These are phyloP conservation scores for Apodemia hepburni DNA, from an alignment of 2,888 invertebrate species.

Conservation along the genomic window DNA sequence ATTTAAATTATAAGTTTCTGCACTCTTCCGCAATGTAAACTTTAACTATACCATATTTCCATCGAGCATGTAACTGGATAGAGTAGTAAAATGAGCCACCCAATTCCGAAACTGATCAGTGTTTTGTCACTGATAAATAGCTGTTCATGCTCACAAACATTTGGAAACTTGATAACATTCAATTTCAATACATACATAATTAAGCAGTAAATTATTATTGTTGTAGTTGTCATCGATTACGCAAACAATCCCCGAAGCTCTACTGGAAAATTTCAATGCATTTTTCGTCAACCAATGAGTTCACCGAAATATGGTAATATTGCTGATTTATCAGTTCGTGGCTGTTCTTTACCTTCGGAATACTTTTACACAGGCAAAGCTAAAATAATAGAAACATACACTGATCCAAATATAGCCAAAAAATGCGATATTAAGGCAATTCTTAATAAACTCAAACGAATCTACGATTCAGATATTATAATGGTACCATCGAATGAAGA, in stretches of 20 bases:
- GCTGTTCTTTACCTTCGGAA: conserved; percentile 46
- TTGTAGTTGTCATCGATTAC: conserved; percentile 78
- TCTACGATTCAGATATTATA: conserved; percentile 42
- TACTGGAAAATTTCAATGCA: conserved; percentile 82
- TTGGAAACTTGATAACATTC: too few species aligned
- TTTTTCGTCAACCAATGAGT: conserved; percentile 64
- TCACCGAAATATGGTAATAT: conserved; percentile 45
- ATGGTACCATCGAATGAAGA: conserved; percentile 46
- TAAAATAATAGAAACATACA: conserved; percentile 41
- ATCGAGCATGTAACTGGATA: too few species aligned
- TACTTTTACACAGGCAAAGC: conserved; percentile 60
- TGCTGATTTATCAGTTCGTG: conserved; percentile 49
- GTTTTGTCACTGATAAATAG: too few species aligned
- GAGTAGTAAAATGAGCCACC: too few species aligned
- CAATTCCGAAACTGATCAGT: too few species aligned
- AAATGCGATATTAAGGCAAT: conserved; percentile 41
- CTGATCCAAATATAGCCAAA: conserved; percentile 41
- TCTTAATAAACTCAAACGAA: conserved; percentile 45
- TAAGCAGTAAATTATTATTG: background rate
- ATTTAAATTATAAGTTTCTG: too few species aligned
- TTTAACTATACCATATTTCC: too few species aligned
- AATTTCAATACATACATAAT: too few species aligned
- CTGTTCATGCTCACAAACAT: too few species aligned
- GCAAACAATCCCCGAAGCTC: conserved; percentile 53
- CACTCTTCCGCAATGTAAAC: too few species aligned